These are phyloP conservation scores for Morinoia aosen DNA, from an alignment of 2,888 invertebrate genomes.

Conservation along the genomic window DNA sequence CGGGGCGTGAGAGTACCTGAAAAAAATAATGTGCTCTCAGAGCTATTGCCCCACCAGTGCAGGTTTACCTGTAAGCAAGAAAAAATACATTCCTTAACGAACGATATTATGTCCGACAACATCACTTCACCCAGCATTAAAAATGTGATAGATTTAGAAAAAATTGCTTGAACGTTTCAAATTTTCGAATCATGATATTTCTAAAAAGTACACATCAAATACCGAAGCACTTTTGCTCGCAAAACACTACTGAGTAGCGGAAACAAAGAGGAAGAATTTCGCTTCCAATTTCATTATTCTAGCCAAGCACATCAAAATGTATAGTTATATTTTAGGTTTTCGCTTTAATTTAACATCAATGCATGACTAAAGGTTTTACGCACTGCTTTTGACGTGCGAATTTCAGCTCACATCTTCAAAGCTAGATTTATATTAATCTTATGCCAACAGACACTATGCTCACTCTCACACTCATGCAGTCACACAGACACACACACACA, in stretches of 20 bases:
- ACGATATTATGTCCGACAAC: not conserved
- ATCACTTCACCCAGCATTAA: not conserved
- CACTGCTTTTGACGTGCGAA: not conserved
- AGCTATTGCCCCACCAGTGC: not conserved
- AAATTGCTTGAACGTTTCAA: not conserved
- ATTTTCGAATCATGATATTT: not conserved
- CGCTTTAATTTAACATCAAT: not conserved
- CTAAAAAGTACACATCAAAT: not conserved
- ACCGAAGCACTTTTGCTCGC: not conserved
- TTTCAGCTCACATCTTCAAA: not conserved
- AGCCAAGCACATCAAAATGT: not conserved
- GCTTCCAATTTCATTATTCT: not conserved
- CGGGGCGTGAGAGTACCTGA: not conserved
- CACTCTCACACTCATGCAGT: too few relatives aligned
- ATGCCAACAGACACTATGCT: too few relatives aligned
- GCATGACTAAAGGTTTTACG: not conserved
- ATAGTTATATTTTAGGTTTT: not conserved
- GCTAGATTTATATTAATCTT: too few relatives aligned
- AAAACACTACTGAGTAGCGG: not conserved
- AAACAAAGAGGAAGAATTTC: not conserved
- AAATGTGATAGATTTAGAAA: not conserved
- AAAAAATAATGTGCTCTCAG: not conserved
- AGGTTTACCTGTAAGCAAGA: not conserved
- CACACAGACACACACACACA: too few relatives aligned
- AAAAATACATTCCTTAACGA: too few relatives aligned